phyloP scores from a whole-genome alignment of 2,113 vertebrate genomes.

The Atrichornis clamosus region DNA sequence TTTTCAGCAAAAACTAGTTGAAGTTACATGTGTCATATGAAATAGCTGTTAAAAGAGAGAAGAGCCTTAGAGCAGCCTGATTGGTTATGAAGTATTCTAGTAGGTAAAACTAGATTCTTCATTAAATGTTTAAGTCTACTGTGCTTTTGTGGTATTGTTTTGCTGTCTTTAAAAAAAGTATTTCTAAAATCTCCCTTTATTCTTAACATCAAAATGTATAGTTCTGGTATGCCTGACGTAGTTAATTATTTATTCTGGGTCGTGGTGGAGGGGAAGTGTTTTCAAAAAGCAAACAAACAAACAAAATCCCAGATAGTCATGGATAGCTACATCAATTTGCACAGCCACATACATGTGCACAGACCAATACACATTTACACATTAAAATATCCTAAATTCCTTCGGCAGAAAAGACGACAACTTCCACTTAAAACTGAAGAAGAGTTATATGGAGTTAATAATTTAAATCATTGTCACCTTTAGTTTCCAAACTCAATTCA shows the following conservation, averaged over 20 bases:
- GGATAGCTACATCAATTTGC: background rate
- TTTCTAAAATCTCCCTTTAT: background rate
- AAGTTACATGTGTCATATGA: background rate
- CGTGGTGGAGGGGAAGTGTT: rapidly evolving
- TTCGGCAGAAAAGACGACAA: background rate
- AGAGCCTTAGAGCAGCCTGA: background rate
- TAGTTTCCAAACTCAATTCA: background rate
- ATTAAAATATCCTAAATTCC: background rate
- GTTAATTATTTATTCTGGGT: background rate
- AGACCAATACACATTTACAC: rapidly evolving
- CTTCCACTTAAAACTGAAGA: background rate
- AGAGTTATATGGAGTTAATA: background rate
- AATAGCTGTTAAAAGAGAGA: background rate
- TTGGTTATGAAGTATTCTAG: background rate
- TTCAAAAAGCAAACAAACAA: background rate
- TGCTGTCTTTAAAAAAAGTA: background rate
- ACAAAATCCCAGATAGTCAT: background rate
- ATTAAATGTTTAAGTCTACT: background rate
- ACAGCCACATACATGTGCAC: background rate
- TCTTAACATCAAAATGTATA: background rate
- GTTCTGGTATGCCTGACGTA: background rate
- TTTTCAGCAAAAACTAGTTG: background rate
- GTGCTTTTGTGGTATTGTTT: background rate
- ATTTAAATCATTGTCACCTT: background rate
- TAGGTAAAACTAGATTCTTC: background rate